Evolutionary conservation across 1,140 invertebrate genomes (phyloP).

Genomic region (Bombus superbus): DNA sequence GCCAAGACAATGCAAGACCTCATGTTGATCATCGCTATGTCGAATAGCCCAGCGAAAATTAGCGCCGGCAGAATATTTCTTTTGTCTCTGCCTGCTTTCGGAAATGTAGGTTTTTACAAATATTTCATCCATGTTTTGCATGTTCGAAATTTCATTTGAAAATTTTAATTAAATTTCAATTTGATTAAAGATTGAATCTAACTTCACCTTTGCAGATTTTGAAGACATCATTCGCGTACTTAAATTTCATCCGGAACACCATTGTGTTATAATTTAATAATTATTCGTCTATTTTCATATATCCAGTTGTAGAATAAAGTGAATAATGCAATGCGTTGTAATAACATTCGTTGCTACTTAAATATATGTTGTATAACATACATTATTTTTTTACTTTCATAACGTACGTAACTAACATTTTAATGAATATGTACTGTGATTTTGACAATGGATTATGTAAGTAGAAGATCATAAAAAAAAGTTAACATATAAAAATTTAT

Average conservation of each 20-base stretch:
- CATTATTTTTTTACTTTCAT: too few relatives aligned
- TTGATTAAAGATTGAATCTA: not conserved
- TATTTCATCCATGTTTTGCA: too few relatives aligned
- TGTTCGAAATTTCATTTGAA: too few relatives aligned
- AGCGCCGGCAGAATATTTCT: slow-evolving; percentile 61
- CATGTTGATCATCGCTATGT: slow-evolving; percentile 59
- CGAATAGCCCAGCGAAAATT: slow-evolving; percentile 51
- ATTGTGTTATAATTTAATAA: slow-evolving; percentile 12
- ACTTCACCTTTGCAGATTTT: slow-evolving; percentile 36
- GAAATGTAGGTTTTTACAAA: slow-evolving; percentile 41
- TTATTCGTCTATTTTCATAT: not conserved
- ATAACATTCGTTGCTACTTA: not conserved
- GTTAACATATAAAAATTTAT: too few relatives aligned
- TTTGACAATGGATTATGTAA: too few relatives aligned
- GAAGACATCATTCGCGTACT: slow-evolving; percentile 55
- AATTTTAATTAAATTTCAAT: not conserved
- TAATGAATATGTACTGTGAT: too few relatives aligned
- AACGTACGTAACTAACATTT: too few relatives aligned
- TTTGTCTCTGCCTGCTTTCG: slow-evolving; percentile 62
- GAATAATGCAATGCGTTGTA: not conserved
- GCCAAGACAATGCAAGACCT: slow-evolving; percentile 38
- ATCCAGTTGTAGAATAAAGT: not conserved
- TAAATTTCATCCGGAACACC: slow-evolving; percentile 56
- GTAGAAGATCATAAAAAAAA: too few relatives aligned
- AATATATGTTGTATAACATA: too few relatives aligned